Percentiles rank a stretch among this genome's conserved stretches.
Evolutionary conservation across 2,797 vertebrate genomes (phyloP).

Genomic region (Sciurus vulgaris): DNA sequence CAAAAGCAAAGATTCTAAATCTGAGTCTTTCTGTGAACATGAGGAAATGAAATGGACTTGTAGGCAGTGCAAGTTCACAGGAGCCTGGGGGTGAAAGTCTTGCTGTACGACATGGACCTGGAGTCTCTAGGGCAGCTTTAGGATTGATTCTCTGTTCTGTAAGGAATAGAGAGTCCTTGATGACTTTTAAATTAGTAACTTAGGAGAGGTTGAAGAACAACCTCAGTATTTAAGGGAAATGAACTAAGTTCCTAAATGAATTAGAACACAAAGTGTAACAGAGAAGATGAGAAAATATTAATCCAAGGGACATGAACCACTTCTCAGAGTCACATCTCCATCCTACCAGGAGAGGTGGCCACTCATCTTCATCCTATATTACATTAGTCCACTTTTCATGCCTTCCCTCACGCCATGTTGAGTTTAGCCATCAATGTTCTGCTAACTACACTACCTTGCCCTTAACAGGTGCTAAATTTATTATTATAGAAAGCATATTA

Average conservation of each 20-base stretch:
- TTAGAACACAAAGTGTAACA: not conserved
- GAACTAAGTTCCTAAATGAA: not conserved
- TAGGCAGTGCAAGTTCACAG: not conserved
- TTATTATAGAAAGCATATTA: not conserved
- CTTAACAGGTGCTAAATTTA: not conserved
- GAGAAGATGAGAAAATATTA: constrained; percentile 1
- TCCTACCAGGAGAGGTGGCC: too few species aligned
- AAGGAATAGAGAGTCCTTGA: not conserved
- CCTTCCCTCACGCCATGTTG: not conserved
- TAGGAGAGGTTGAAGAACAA: not conserved
- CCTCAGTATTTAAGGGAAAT: not conserved
- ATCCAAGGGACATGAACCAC: not conserved
- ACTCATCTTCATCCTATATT: not conserved
- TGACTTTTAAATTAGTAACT: not conserved
- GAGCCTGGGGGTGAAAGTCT: not conserved
- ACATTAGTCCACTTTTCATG: not conserved
- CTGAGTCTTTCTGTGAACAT: not conserved
- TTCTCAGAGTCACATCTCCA: not conserved
- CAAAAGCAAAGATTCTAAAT: not conserved
- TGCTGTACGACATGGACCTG: not conserved
- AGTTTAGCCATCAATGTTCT: not conserved
- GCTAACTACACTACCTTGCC: not conserved
- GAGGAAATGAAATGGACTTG: not conserved
- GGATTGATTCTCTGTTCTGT: not conserved
- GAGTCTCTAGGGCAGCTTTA: not conserved